phyloP scores from a whole-genome alignment of 2,797 vertebrate genomes.

The Spondyliosoma cantharus region DNA sequence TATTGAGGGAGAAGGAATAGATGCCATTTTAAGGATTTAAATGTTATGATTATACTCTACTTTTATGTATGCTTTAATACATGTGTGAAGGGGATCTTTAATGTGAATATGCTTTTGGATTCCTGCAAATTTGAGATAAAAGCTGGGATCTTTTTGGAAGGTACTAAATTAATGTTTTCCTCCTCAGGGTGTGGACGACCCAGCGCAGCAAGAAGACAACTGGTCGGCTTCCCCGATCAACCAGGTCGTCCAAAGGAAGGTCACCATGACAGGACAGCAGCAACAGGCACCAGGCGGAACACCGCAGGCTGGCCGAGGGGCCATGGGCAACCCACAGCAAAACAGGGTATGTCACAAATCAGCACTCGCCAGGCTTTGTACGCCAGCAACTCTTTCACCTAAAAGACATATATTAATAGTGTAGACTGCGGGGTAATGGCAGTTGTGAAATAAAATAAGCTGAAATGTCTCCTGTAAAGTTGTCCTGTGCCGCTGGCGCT shows the following conservation, averaged over 20 bases:
- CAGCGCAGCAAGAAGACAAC: slow-evolving; percentile 77
- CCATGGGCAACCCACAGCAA: slow-evolving; percentile 82
- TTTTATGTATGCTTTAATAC: no score
- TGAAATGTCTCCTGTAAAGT: slow-evolving; percentile 61
- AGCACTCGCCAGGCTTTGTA: neutral
- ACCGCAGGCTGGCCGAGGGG: slow-evolving; percentile 82
- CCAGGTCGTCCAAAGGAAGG: slow-evolving; percentile 89
- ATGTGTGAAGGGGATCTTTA: neutral
- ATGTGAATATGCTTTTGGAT: slow-evolving; percentile 21
- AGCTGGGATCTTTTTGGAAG: neutral
- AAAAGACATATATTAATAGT: slow-evolving; percentile 45
- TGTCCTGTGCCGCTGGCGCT: slow-evolving; percentile 51
- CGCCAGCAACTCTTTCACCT: slow-evolving; percentile 23
- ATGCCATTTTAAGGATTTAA: no score
- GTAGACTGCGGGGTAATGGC: slow-evolving; percentile 34
- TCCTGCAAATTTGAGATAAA: slow-evolving; percentile 26
- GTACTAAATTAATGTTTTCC: slow-evolving; percentile 31
- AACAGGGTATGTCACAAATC: slow-evolving; percentile 82
- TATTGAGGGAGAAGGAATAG: no score
- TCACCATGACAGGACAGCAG: slow-evolving; percentile 86
- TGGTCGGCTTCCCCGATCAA: slow-evolving; percentile 72
- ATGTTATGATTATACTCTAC: no score
- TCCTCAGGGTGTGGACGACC: slow-evolving; percentile 84
- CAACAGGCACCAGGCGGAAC: slow-evolving; percentile 77
- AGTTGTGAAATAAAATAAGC: slow-evolving; percentile 39